phyloP scores from a whole-genome alignment of 2,797 vertebrate species.

The Paguma larvata region DNA sequence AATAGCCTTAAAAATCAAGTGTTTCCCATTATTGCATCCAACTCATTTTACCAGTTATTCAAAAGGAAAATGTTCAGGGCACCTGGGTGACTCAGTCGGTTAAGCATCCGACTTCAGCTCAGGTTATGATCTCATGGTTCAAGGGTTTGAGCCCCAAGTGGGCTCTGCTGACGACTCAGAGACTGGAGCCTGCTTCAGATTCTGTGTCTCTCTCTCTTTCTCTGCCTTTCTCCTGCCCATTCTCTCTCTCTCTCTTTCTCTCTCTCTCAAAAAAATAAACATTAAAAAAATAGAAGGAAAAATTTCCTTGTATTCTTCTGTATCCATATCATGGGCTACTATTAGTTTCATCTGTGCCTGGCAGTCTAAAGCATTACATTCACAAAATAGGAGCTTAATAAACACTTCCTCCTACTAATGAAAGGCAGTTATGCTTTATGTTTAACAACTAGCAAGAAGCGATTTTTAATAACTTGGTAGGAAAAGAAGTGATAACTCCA shows the following conservation, averaged over 20 bases:
- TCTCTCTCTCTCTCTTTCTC: no score
- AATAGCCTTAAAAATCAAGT: conserved; percentile 12
- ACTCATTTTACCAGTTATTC: not conserved
- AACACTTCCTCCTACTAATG: conserved; percentile 15
- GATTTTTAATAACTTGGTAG: conserved; percentile 32
- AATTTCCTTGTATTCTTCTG: not conserved
- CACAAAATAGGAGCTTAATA: conserved; percentile 8
- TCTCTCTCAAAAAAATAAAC: no score
- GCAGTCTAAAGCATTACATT: not conserved
- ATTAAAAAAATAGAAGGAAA: conserved; percentile 36
- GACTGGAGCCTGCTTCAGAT: no score
- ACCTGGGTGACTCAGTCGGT: no score
- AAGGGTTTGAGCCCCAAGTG: no score
- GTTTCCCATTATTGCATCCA: conserved; percentile 24
- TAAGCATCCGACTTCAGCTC: no score
- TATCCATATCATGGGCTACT: not conserved
- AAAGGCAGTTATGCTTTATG: not conserved
- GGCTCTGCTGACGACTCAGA: no score
- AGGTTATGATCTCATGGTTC: no score
- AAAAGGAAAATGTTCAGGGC: not conserved
- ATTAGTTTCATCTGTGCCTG: not conserved
- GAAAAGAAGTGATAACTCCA: not conserved
- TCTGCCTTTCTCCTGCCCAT: no score
- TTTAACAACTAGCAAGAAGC: conserved; percentile 37
- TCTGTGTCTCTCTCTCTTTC: no score